A percentile compares a stretch with the other conserved stretches of the same genome.
These are phyloP conservation scores for Nephrocerus scutellatus DNA, from an alignment of 2,888 invertebrate genomes.

Conservation along the genomic window DNA sequence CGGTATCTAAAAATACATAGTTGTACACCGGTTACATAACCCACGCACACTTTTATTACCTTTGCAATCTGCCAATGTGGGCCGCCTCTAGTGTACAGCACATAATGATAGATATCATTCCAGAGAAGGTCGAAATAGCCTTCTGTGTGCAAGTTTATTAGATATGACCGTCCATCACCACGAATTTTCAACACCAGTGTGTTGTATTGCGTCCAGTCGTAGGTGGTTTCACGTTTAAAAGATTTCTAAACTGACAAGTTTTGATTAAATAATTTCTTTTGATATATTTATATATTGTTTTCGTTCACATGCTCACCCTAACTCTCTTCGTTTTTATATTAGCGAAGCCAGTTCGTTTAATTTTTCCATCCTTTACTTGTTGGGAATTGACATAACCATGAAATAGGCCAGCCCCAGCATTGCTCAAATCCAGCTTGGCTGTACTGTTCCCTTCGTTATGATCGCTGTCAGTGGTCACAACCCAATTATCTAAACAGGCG, in stretches of 20 bases:
- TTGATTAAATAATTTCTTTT: not conserved
- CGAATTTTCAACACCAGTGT: constrained; percentile 68
- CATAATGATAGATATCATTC: constrained; percentile 82
- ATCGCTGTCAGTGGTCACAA: constrained; percentile 71
- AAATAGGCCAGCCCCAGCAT: constrained; percentile 64
- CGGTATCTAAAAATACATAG: constrained; percentile 57
- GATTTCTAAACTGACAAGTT: constrained; percentile 58
- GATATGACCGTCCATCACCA: constrained; percentile 90
- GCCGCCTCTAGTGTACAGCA: constrained; percentile 89
- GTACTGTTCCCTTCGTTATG: constrained; percentile 71
- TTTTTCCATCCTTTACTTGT: constrained; percentile 72
- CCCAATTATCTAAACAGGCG: constrained; percentile 60
- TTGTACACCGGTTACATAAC: not conserved
- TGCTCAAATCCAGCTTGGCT: constrained; percentile 59
- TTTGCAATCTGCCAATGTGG: constrained; percentile 95
- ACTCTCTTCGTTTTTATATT: constrained; percentile 63
- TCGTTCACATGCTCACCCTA: constrained; percentile 50
- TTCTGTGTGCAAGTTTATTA: constrained; percentile 69
- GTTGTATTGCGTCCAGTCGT: constrained; percentile 74
- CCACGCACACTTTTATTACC: constrained; percentile 47
- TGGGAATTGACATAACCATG: constrained; percentile 62
- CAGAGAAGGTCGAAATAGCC: constrained; percentile 78
- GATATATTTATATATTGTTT: not conserved
- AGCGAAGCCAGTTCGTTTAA: constrained; percentile 74
- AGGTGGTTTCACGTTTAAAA: constrained; percentile 63